Percentiles rank a stretch among this genome's conserved stretches.
These are phyloP conservation scores for Merluccius polli DNA, from an alignment of 2,797 vertebrate species.

Conservation along the genomic window DNA sequence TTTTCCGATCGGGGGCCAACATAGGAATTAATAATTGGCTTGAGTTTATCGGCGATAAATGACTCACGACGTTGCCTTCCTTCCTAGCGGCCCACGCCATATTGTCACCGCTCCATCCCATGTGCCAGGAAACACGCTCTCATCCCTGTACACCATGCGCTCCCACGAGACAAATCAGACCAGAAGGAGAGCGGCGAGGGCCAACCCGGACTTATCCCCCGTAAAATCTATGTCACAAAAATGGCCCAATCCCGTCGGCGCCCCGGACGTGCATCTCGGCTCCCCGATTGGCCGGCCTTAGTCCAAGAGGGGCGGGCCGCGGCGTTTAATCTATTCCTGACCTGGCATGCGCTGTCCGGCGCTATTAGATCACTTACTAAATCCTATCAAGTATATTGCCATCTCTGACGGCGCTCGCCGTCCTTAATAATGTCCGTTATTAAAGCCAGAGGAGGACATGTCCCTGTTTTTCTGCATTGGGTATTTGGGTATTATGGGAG, in stretches of 20 bases:
- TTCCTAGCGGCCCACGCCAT: background rate
- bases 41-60: background rate
- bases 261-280: background rate
- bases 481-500: slow-evolving; percentile 27
- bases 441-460: slow-evolving; percentile 34
- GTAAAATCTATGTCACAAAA: slow-evolving; percentile 54
- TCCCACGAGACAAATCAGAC: slow-evolving; percentile 25
- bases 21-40: background rate
- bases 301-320: slow-evolving; percentile 9
- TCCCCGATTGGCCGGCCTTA: slow-evolving; percentile 37
- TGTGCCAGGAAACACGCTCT: background rate
- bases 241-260: slow-evolving; percentile 25
- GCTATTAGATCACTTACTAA: slow-evolving; percentile 60
- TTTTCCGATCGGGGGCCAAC: background rate
- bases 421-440: slow-evolving; percentile 40
- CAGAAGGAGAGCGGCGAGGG: slow-evolving; percentile 28
- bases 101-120: background rate
- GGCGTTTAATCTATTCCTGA: slow-evolving; percentile 49
- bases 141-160: slow-evolving; percentile 2
- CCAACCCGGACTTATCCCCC: slow-evolving; percentile 30
- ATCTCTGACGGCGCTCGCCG: slow-evolving; percentile 42
- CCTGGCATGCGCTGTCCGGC: slow-evolving; percentile 41
- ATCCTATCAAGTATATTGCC: slow-evolving; percentile 61
- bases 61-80: background rate
- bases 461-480: slow-evolving; percentile 31